Conservation (phyloP, 2,888 invertebrate species). For the Dasypogon diadema region DNA sequence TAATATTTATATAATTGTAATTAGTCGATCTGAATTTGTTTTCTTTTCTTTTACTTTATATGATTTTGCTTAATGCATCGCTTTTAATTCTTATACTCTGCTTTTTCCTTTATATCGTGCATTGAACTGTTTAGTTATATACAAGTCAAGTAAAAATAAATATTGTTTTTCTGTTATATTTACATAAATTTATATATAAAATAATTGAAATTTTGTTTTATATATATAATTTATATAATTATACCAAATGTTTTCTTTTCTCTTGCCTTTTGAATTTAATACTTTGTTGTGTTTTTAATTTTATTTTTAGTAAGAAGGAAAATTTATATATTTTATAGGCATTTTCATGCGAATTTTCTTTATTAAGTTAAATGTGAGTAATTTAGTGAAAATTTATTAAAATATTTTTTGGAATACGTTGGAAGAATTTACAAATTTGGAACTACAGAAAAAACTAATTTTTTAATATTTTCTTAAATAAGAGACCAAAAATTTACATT, state of each 20-base stretch:
- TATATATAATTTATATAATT: slow-evolving; percentile 46
- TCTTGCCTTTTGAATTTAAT: slow-evolving; percentile 4
- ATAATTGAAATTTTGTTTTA: slow-evolving; percentile 46
- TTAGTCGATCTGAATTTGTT: slow-evolving; percentile 34
- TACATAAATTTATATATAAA: slow-evolving; percentile 50
- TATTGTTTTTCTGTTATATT: slow-evolving; percentile 41
- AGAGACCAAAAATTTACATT: too few species aligned
- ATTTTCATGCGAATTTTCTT: slow-evolving; percentile 34
- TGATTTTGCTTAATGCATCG: not conserved
- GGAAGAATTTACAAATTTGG: slow-evolving; percentile 11
- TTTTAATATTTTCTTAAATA: too few species aligned
- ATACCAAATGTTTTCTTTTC: slow-evolving; percentile 21
- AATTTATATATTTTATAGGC: slow-evolving; percentile 28
- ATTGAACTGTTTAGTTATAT: slow-evolving; percentile 33
- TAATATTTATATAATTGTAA: slow-evolving; percentile 42
- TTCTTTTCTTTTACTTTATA: slow-evolving; percentile 5
- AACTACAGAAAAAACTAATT: too few species aligned
- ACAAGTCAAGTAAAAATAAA: slow-evolving; percentile 39
- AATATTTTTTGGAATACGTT: slow-evolving; percentile 11
- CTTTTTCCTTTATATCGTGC: slow-evolving; percentile 29
- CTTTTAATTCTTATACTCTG: slow-evolving; percentile 3
- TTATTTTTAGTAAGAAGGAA: slow-evolving; percentile 20
- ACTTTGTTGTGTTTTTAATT: slow-evolving; percentile 17
- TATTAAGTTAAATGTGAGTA: slow-evolving; percentile 29
- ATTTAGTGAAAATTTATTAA: slow-evolving; percentile 25